A percentile compares a stretch with the other conserved stretches of the same genome.
phyloP scores from a whole-genome alignment of 35 echinoderm and acorn worm genomes.

The Strongylocentrotus purpuratus region DNA sequence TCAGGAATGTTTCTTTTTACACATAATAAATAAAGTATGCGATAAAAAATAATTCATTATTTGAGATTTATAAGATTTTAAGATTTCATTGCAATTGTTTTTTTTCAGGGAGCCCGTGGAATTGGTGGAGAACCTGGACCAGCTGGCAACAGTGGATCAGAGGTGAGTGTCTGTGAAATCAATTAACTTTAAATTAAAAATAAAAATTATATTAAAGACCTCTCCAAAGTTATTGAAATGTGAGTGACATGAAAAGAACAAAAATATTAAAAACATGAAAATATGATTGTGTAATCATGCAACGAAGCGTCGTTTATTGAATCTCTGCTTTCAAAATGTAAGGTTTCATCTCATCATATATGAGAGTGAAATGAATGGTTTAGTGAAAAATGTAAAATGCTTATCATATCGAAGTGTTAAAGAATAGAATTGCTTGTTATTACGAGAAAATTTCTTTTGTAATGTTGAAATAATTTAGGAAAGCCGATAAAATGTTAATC shows the following conservation, averaged over 20 bases:
- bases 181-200: no score
- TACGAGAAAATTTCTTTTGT: neutral
- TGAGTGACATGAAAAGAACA: neutral
- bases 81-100: neutral
- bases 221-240: neutral
- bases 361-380: neutral
- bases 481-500: no score
- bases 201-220: no score
- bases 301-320: neutral
- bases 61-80: neutral
- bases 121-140: constrained; percentile 31
- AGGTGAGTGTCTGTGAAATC: neutral
- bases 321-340: neutral
- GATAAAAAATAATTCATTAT: neutral
- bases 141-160: neutral
- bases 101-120: constrained; percentile 44
- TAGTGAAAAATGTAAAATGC: neutral
- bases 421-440: neutral
- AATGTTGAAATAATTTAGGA: neutral
- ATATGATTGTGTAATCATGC: neutral
- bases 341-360: neutral
- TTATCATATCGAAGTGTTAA: neutral
- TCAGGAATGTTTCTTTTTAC: no score
- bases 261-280: neutral
- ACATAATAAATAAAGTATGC: no score